phyloP scores from a whole-genome alignment of 2,888 invertebrate genomes.

The Lithodes maja region DNA sequence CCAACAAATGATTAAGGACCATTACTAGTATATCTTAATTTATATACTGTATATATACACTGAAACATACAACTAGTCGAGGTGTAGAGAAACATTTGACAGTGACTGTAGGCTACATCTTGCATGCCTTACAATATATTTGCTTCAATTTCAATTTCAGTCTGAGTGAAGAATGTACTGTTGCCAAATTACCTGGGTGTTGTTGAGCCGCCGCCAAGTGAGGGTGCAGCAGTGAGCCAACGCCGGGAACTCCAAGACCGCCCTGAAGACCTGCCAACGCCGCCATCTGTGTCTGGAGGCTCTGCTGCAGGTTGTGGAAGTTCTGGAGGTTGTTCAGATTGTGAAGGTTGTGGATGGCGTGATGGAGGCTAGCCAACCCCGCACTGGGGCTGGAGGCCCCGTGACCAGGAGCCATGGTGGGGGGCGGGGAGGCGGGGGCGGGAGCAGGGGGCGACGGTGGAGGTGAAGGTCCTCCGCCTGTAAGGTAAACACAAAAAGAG shows the following conservation, averaged over 20 bases:
- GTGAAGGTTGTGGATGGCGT: constrained; percentile 70
- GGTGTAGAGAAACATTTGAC: too few relatives aligned
- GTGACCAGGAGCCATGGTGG: constrained; percentile 54
- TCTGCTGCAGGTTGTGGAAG: constrained; percentile 69
- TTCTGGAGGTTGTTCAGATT: constrained; percentile 65
- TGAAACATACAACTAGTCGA: too few relatives aligned
- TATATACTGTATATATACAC: too few relatives aligned
- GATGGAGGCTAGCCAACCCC: constrained; percentile 66
- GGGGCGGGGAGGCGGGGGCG: constrained; percentile 46
- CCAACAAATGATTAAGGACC: too few relatives aligned
- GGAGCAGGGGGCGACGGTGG: constrained; percentile 53
- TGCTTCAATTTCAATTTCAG: too few relatives aligned
- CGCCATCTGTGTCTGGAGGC: constrained; percentile 70
- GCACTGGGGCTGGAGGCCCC: constrained; percentile 47
- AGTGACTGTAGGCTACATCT: too few relatives aligned
- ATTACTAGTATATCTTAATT: too few relatives aligned
- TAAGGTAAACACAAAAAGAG: not conserved
- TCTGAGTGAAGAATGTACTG: too few relatives aligned
- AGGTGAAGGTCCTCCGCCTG: constrained; percentile 62
- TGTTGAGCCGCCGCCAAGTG: constrained; percentile 56
- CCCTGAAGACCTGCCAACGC: constrained; percentile 68
- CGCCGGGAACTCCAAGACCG: constrained; percentile 58
- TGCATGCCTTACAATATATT: too few relatives aligned
- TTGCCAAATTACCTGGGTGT: constrained; percentile 36
- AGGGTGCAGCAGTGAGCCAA: constrained; percentile 62